Base-by-base conservation (phyloP, 1,140 invertebrate species). In the Kradibia gibbosae region DNA sequence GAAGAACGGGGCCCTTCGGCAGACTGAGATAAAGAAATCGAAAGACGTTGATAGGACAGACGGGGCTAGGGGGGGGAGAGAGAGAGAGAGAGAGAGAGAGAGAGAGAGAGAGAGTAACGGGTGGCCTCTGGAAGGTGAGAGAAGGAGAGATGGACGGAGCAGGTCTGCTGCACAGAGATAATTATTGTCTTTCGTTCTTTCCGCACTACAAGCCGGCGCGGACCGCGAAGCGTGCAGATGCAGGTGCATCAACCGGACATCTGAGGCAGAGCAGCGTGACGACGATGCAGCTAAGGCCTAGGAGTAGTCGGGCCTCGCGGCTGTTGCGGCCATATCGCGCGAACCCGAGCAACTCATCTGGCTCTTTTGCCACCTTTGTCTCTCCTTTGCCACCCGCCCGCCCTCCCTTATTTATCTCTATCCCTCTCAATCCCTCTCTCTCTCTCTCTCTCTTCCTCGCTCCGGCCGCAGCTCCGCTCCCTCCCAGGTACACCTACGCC, bases 231-330 rank as follows among this genome's bases (percentile, higher is more conserved):
- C 82, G 79, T 77, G 83, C 82, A 85, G 85, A 86, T 87, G 88
- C 88, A 89, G 88, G 88, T 89, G 88, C 88, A 89, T 89, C 88
- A 89, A 89, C 88, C 88, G 88, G 87, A 88, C 88, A 89, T 88
- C 87, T 85, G 83, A 80, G 78, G 80, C 88, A 86, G n/a, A n/a
- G 83, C 85, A 89, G 86, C 87, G 87, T 89, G 88, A 89, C 88
- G 87, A 83, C 20, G 57, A 31, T 53, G 53, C 60, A 34, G 39
- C 34, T 3, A 20, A 15, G 45, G 7, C 48, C 48, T 62, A 48
- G 62, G 65, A 48, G 25, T n/a, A 28, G 13, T 11, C 57, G 48
- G 20, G 10, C n/a, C 72, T 25, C 70, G 48, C 73, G 15, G 17
- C 17, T 34, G 31, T n/a, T 11, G 17, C 22, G 55, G 57, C 36